Evolutionary conservation across 2,797 vertebrate genomes (phyloP).

Genomic region (Adelosebastes latens): DNA sequence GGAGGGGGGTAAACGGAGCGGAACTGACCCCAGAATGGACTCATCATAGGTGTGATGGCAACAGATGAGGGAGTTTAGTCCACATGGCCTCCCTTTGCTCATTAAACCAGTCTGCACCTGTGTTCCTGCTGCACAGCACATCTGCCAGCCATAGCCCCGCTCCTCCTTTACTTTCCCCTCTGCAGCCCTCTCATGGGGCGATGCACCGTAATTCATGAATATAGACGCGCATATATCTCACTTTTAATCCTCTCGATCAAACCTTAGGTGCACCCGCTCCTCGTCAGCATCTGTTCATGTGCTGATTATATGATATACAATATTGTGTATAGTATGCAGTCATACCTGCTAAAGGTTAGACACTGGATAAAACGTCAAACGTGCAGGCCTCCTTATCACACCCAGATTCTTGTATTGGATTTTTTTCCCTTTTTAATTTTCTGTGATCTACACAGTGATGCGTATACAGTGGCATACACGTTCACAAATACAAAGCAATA

Average conservation of each 20-base stretch:
- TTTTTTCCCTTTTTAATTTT: background rate
- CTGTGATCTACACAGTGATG: background rate
- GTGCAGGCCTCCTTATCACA: background rate
- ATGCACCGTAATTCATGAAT: slow-evolving; percentile 55
- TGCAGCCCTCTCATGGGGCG: slow-evolving; percentile 36
- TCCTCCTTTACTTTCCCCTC: slow-evolving; percentile 39
- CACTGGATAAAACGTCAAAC: background rate
- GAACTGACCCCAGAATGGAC: slow-evolving; percentile 79
- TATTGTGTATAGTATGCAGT: background rate
- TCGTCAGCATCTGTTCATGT: slow-evolving; percentile 19
- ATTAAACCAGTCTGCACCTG: slow-evolving; percentile 81
- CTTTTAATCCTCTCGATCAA: slow-evolving; percentile 37
- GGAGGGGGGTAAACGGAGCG: slow-evolving; percentile 63
- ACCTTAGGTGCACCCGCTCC: background rate
- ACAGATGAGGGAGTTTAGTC: slow-evolving; percentile 83
- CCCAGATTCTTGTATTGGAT: background rate
- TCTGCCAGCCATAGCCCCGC: slow-evolving; percentile 69
- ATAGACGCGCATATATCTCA: slow-evolving; percentile 34
- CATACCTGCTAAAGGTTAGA: background rate
- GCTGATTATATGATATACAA: slow-evolving; percentile 8
- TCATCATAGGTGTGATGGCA: slow-evolving; percentile 78
- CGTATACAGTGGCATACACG: background rate
- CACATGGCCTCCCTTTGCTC: slow-evolving; percentile 74
- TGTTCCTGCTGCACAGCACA: slow-evolving; percentile 77
- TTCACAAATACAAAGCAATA: background rate